phyloP scores from a whole-genome alignment of 2,888 invertebrate genomes.

The Adela reaumurella region DNA sequence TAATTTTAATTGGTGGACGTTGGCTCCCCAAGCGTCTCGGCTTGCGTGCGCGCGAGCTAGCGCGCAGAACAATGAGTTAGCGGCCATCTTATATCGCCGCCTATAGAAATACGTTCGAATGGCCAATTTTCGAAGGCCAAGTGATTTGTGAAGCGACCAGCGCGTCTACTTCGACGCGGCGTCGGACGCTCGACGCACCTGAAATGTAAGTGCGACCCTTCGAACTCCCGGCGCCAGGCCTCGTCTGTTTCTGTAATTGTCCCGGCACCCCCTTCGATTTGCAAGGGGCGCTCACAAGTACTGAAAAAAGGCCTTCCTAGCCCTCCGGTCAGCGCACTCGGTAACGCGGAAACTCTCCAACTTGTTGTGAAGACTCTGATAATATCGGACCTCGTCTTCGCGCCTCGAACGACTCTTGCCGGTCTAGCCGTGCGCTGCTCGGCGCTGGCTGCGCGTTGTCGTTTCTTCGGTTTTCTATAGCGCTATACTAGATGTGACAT shows the following conservation, averaged over 20 bases:
- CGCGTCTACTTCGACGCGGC: background rate
- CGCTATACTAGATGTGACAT: conserved; percentile 9
- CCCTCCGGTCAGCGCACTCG: background rate
- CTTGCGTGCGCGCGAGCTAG: conserved; percentile 58
- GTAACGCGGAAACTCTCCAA: background rate
- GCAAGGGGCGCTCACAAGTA: background rate
- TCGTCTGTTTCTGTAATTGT: background rate
- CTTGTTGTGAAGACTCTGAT: background rate
- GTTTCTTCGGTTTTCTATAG: conserved; percentile 3
- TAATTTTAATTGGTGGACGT: conserved; percentile 56
- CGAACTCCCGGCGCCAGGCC: background rate
- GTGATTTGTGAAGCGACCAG: background rate
- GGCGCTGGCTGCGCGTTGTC: background rate
- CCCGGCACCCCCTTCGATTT: background rate
- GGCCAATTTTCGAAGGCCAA: conserved; percentile 39
- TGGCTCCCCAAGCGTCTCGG: conserved; percentile 57
- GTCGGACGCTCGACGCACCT: background rate
- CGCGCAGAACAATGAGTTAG: conserved; percentile 59
- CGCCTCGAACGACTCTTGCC: background rate
- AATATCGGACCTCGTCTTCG: no score
- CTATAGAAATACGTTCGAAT: conserved; percentile 56
- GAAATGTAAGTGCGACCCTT: conserved; percentile 2
- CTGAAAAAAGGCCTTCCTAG: background rate
- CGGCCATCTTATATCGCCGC: conserved; percentile 58
- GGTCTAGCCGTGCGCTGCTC: background rate